Evolutionary conservation across 2,113 vertebrate genomes (phyloP).

Genomic region (Rhinogobius similis): DNA sequence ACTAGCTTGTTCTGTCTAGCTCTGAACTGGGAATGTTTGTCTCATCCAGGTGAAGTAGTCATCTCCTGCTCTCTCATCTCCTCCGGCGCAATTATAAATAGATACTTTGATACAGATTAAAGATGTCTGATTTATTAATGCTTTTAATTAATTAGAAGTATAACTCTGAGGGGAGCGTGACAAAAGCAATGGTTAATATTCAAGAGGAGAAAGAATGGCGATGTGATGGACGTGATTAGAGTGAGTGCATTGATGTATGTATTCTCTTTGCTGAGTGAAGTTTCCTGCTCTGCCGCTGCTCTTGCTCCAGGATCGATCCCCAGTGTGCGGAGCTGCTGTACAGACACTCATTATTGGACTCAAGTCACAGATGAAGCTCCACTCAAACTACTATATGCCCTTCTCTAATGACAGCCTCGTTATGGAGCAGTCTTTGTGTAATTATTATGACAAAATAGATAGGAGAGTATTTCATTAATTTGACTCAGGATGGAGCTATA

Average conservation of each 20-base stretch:
- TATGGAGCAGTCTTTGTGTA: constrained; percentile 14
- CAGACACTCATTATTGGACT: constrained; percentile 49
- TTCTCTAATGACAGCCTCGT: constrained; percentile 26
- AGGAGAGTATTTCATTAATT: background rate
- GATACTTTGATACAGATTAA: constrained; percentile 56
- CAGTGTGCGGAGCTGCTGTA: constrained; percentile 34
- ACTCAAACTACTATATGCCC: constrained; percentile 9
- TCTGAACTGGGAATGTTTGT: constrained; percentile 14
- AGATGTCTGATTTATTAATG: constrained; percentile 53
- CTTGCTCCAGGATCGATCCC: constrained; percentile 43
- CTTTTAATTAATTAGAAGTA: constrained; percentile 54
- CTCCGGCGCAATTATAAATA: constrained; percentile 47
- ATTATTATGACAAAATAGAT: constrained; percentile 13
- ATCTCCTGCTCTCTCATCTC: constrained; percentile 15
- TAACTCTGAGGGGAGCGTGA: constrained; percentile 38
- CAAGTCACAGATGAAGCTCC: constrained; percentile 28
- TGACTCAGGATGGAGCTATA: background rate
- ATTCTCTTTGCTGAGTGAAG: constrained; percentile 64
- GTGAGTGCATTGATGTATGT: constrained; percentile 57
- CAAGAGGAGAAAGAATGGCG: constrained; percentile 52
- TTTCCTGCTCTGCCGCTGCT: constrained; percentile 15
- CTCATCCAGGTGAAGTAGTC: constrained; percentile 11
- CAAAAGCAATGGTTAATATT: constrained; percentile 59
- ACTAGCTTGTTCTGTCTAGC: constrained; percentile 7
- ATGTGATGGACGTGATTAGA: constrained; percentile 53